These are phyloP conservation scores for Chymomyza procnemis DNA, from an alignment of 2,888 invertebrate genomes.

Conservation along the genomic window DNA sequence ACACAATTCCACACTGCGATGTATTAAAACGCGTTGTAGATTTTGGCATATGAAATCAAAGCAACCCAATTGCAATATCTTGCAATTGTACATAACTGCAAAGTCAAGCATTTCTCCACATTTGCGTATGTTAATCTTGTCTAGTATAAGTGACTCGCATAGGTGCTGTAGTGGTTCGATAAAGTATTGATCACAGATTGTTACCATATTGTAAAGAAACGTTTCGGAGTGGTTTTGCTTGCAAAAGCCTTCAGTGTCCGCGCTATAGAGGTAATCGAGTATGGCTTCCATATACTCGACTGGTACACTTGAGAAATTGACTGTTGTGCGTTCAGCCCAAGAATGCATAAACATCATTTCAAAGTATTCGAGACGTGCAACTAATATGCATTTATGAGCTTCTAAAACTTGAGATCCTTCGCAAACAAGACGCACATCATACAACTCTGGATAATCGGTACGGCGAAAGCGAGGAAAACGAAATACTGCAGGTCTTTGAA, in stretches of 20 bases:
- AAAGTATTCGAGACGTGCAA: slow-evolving; percentile 91
- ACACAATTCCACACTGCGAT: slow-evolving; percentile 83
- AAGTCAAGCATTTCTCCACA: slow-evolving; percentile 87
- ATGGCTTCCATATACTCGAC: slow-evolving; percentile 81
- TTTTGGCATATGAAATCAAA: slow-evolving; percentile 89
- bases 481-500: slow-evolving; percentile 47
- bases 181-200: slow-evolving; percentile 89
- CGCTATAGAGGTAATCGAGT: slow-evolving; percentile 87
- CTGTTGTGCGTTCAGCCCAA: slow-evolving; percentile 80
- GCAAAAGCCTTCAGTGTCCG: slow-evolving; percentile 82
- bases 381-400: slow-evolving; percentile 90
- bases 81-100: slow-evolving; percentile 87
- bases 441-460: slow-evolving; percentile 79
- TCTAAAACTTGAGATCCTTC: slow-evolving; percentile 80
- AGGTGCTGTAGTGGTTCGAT: slow-evolving; percentile 85
- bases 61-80: slow-evolving; percentile 84
- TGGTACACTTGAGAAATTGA: slow-evolving; percentile 74
- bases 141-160: slow-evolving; percentile 84
- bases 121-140: slow-evolving; percentile 86
- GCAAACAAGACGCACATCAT: slow-evolving; percentile 82
- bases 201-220: slow-evolving; percentile 85
- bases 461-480: slow-evolving; percentile 79
- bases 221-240: slow-evolving; percentile 84
- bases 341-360: slow-evolving; percentile 88
- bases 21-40: slow-evolving; percentile 85